Conservation (phyloP, 2,888 invertebrate genomes). For the Apomyelois bistriatella region DNA sequence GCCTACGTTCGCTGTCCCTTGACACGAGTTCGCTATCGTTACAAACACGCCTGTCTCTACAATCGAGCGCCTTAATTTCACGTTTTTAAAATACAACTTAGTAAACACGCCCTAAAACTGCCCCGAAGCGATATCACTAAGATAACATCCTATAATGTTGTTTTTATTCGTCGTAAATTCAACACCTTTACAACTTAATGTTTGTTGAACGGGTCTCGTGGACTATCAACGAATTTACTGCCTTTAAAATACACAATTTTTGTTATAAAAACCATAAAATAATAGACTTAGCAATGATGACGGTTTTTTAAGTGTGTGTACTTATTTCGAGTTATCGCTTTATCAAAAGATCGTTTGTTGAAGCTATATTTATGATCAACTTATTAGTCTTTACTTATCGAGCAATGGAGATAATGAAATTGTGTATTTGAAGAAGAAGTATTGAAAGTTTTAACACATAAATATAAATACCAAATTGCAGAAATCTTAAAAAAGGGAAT, state of each 20-base stretch:
- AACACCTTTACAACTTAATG: constrained; percentile 21
- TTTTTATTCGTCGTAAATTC: constrained; percentile 25
- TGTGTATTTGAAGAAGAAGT: no score
- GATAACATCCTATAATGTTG: constrained; percentile 23
- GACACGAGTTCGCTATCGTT: no score
- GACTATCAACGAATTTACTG: constrained; percentile 14
- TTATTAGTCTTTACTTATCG: no score
- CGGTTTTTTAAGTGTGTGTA: not conserved
- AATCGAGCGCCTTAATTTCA: not conserved
- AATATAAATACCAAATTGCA: no score
- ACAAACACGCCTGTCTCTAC: no score
- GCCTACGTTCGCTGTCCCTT: no score
- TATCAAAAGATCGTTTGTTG: not conserved
- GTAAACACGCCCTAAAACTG: constrained; percentile 1
- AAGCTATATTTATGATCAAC: no score
- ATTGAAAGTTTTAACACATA: no score
- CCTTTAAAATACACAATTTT: constrained; percentile 9
- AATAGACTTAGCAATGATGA: constrained; percentile 1
- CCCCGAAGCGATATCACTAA: constrained; percentile 6
- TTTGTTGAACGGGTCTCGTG: constrained; percentile 13
- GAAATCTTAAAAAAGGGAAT: no score
- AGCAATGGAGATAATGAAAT: no score
- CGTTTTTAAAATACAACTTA: not conserved
- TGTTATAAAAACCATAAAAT: constrained; percentile 6
- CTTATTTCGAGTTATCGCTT: not conserved